Evolutionary conservation across 1,140 invertebrate species (phyloP), one percentile per base, ranked within the genome.

Genomic region (Pomacea maculata): DNA sequence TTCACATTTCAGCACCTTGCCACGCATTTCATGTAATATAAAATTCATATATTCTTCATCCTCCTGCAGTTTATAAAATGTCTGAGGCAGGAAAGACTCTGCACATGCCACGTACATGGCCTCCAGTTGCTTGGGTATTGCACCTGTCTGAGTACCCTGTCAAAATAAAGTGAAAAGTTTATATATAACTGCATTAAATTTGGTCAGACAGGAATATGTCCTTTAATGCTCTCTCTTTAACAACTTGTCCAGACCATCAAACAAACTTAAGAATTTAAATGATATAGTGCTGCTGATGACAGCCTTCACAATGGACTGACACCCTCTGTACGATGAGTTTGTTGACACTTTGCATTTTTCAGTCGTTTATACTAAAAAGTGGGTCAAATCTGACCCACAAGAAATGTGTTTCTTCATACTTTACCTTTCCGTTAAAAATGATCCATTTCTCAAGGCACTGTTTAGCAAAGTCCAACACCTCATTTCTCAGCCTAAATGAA

Each of bases 361-460:
- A 71, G n/a, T 71, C 25, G 25, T 25, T 25, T 25, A 25, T 25
- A 25, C 25, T 25, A 25, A 25, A 25, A 25, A 25, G 25, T 25
- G 25, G 25, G 25, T 25, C 25, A 25, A 25, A 25, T 25, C 25
- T 25, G 25, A 25, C 25, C 25, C 25, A 25, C 25, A 25, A 25
- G 25, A 25, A 25, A 25, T 25, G 25, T 25, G 15, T 29, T 73
- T 55, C 15, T 57, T 57, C 17, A 25, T 25, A 75, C 10, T 29
- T 52, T 78, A 85, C 84, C 82, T 81, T 83, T 83, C 83, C 83
- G 65, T 85, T 83, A 63, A 85, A 85, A 52, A 83, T 80, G 21
- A 85, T 78, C 84, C 84, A 85, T 25, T 80, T 81, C 68, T 83
- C 82, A 63, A 85, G 52, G 25, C 74, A 75, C 21, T 73, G 72